These are phyloP conservation scores for Psococerastis gibbosa DNA, from an alignment of 2,888 invertebrate species.

Conservation along the genomic window DNA sequence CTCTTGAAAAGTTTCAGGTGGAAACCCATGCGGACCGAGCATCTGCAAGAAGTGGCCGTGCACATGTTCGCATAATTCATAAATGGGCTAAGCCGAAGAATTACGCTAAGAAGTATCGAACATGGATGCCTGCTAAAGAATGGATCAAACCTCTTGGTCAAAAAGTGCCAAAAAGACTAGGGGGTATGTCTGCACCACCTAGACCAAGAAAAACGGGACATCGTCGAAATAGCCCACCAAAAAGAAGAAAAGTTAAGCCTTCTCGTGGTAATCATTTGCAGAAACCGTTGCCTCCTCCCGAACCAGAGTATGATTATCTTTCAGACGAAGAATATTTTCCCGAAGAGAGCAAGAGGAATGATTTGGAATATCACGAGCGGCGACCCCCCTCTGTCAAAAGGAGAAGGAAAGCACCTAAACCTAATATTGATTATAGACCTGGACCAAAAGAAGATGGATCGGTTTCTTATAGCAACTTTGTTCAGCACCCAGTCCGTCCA, in stretches of 20 bases:
- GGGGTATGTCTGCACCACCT: not conserved
- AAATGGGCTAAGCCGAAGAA: not conserved
- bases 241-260: slow-evolving; percentile 3
- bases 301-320: slow-evolving; percentile 4
- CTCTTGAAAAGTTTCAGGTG: not conserved
- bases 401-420: not conserved
- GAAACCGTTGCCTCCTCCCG: not conserved
- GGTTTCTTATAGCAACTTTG: slow-evolving; percentile 5
- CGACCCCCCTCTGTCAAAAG: not conserved
- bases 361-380: slow-evolving; percentile 1
- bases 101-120: slow-evolving; percentile 6
- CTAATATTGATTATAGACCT: not conserved
- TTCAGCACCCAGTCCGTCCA: slow-evolving; percentile 7
- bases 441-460: not conserved
- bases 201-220: not conserved
- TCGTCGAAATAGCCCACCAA: not conserved
- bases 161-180: not conserved
- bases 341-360: not conserved
- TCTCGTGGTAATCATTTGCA: not conserved
- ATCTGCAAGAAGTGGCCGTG: not conserved
- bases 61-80: not conserved
- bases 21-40: not conserved
- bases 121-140: slow-evolving; percentile 2
- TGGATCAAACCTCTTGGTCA: not conserved
- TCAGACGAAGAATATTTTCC: slow-evolving; percentile 3